Evolutionary conservation across 2,113 vertebrate species (phyloP).

Genomic region (Zingel zingel): DNA sequence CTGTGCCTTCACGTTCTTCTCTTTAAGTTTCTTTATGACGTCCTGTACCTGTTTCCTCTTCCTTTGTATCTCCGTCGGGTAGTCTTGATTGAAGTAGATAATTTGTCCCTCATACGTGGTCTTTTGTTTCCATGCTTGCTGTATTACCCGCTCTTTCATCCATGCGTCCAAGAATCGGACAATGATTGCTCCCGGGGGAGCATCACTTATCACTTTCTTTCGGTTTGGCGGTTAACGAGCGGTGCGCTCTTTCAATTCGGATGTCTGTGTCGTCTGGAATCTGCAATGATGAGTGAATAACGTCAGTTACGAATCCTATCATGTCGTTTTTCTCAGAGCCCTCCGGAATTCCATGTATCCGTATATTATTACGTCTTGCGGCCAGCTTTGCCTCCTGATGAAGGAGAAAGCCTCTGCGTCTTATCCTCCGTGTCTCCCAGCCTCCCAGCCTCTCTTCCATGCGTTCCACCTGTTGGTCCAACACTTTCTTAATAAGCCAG

Average conservation of each 20-base stretch:
- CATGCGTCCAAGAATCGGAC: not conserved
- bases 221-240: not conserved
- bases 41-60: constrained; percentile 30
- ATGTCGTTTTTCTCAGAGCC: not conserved
- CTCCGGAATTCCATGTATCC: constrained; percentile 2
- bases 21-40: constrained; percentile 30
- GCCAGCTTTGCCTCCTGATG: constrained; percentile 6
- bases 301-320: not conserved
- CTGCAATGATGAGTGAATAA: not conserved
- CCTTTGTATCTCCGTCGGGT: constrained; percentile 17
- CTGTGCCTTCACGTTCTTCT: constrained; percentile 29
- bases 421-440: not conserved
- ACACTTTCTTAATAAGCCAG: too few relatives aligned
- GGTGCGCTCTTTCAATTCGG: not conserved
- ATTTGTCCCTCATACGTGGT: not conserved
- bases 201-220: not conserved
- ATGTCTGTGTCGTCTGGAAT: not conserved
- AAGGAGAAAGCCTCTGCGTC: not conserved
- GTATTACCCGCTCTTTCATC: not conserved
- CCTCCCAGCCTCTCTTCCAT: not conserved
- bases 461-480: too few relatives aligned
- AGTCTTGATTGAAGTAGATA: constrained; percentile 13
- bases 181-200: not conserved
- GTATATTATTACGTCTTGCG: constrained; percentile 1
- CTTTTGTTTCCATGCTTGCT: constrained; percentile 5